phyloP scores from a whole-genome alignment of 2,113 vertebrate species.

The Neotragus pygmaeus region DNA sequence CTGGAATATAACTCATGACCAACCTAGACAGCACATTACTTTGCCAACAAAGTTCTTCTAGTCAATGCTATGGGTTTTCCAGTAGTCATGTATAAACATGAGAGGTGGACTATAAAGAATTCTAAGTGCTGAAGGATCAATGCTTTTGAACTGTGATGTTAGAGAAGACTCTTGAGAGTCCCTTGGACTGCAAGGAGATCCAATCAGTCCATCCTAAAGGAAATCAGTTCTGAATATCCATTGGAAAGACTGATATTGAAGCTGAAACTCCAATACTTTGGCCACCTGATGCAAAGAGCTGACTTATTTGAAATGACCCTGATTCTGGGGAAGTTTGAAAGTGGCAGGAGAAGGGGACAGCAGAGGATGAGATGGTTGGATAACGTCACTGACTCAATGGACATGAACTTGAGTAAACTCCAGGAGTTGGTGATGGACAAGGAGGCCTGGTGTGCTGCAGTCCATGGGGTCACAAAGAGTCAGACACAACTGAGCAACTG shows the following conservation, averaged over 20 bases:
- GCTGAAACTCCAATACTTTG: not conserved
- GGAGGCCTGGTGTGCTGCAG: not conserved
- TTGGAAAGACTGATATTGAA: not conserved
- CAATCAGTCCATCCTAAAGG: not conserved
- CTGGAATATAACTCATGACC: not conserved
- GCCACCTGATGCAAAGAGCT: not conserved
- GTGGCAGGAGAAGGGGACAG: not conserved
- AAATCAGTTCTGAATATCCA: not conserved
- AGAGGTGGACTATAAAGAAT: not conserved
- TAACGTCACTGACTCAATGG: not conserved
- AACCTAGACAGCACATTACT: not conserved
- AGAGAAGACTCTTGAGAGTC: not conserved
- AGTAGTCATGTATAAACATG: not conserved
- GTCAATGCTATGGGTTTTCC: not conserved
- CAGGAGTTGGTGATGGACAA: not conserved
- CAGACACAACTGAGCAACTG: not conserved
- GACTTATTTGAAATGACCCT: not conserved
- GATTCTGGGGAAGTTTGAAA: not conserved
- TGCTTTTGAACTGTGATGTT: not conserved
- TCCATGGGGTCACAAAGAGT: not conserved
- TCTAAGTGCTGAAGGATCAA: not conserved
- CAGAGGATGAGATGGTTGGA: not conserved
- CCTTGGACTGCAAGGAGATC: not conserved
- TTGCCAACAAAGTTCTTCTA: not conserved
- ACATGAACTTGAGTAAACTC: not conserved